These are phyloP conservation scores for Okamejei kenojei DNA, from an alignment of 2,797 vertebrate genomes.

Conservation along the genomic window DNA sequence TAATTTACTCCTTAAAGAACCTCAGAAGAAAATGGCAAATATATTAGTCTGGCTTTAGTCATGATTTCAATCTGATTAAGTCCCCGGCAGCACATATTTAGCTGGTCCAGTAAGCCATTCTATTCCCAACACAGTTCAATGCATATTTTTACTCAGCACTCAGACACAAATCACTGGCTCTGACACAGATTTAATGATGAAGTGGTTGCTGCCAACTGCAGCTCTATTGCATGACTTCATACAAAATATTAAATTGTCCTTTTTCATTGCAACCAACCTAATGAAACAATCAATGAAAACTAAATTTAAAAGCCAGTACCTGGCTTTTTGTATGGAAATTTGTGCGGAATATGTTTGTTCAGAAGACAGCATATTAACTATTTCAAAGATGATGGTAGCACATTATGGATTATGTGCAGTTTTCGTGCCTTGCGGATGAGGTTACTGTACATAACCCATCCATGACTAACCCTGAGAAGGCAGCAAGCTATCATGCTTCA, in stretches of 20 bases:
- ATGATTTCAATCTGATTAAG: neutral
- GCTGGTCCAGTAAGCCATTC: neutral
- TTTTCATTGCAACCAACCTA: neutral
- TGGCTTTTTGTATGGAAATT: neutral
- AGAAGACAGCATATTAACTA: neutral
- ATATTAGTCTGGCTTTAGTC: neutral
- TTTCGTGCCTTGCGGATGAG: no score
- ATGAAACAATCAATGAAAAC: neutral
- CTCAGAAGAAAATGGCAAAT: neutral
- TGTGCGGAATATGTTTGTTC: neutral
- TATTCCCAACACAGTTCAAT: neutral
- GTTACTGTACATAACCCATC: no score
- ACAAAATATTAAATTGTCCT: slow-evolving; percentile 5
- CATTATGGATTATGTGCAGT: no score
- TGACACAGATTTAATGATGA: neutral
- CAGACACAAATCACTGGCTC: neutral
- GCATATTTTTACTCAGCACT: neutral
- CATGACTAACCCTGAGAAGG: no score
- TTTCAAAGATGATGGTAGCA: neutral
- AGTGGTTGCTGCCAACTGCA: slow-evolving; percentile 17
- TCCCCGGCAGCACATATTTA: neutral
- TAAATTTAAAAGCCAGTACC: neutral
- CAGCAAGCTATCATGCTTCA: no score
- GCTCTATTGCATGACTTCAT: neutral
- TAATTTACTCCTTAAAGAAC: neutral